Evolutionary conservation across 2,113 vertebrate genomes (phyloP).

Genomic region (cat (Felis catus)): F.catus_Fca126_mat1.0 CM031426.1:55853001-55853500

Average conservation of each 20-base stretch:
- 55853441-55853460: background rate
- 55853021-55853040: background rate
- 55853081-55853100: background rate
- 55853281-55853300: background rate
- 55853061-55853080: slow-evolving; percentile 14
- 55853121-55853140: background rate
- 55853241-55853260: background rate
- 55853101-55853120: slow-evolving; percentile 32
- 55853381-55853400: background rate
- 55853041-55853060: background rate
- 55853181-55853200: background rate
- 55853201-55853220: background rate
- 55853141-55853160: background rate
- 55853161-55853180: background rate
- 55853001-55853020: background rate
- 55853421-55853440: background rate
- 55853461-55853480: background rate
- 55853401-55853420: background rate
- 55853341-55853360: background rate
- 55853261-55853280: background rate
- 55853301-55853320: background rate
- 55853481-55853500: background rate
- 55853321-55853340: background rate
- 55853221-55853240: background rate
- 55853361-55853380: background rate